phyloP scores from a whole-genome alignment of 2,797 vertebrate genomes.

The Muscicapa striata region DNA sequence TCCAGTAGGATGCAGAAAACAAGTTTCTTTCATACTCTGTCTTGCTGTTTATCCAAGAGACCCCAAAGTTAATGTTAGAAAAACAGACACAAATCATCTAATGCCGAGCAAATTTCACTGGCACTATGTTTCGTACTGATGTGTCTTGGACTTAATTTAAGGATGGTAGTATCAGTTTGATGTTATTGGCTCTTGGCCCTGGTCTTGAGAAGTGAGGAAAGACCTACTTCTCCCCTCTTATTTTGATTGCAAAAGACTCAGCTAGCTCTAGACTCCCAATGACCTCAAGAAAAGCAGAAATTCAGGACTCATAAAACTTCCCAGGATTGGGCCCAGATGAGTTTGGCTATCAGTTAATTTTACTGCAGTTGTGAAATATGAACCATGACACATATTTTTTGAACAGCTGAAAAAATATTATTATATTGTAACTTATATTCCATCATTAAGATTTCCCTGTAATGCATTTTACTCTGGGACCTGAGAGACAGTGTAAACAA shows the following conservation, averaged over 20 bases:
- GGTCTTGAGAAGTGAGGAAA: neutral
- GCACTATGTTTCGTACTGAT: neutral
- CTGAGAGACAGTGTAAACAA: slow-evolving; percentile 27
- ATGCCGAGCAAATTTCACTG: neutral
- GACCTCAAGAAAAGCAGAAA: neutral
- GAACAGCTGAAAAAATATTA: slow-evolving; percentile 55
- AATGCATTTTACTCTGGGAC: slow-evolving; percentile 48
- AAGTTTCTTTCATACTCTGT: neutral
- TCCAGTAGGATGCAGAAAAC: neutral
- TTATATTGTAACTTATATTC: slow-evolving; percentile 52
- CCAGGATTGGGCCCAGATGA: neutral
- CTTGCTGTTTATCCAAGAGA: slow-evolving; percentile 12
- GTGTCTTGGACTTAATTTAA: neutral
- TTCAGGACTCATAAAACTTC: neutral
- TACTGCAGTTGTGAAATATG: slow-evolving; percentile 50
- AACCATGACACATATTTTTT: slow-evolving; percentile 15
- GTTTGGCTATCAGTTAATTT: slow-evolving; percentile 44
- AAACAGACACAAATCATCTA: slow-evolving; percentile 11
- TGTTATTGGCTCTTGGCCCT: neutral
- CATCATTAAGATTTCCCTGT: slow-evolving; percentile 38
- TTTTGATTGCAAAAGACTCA: neutral
- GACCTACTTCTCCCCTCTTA: neutral
- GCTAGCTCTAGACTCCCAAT: neutral
- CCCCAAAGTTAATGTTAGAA: neutral
- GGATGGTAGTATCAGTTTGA: neutral